Conservation (phyloP, 2,888 invertebrate genomes). For the Xestoiulus laeticollis region DNA sequence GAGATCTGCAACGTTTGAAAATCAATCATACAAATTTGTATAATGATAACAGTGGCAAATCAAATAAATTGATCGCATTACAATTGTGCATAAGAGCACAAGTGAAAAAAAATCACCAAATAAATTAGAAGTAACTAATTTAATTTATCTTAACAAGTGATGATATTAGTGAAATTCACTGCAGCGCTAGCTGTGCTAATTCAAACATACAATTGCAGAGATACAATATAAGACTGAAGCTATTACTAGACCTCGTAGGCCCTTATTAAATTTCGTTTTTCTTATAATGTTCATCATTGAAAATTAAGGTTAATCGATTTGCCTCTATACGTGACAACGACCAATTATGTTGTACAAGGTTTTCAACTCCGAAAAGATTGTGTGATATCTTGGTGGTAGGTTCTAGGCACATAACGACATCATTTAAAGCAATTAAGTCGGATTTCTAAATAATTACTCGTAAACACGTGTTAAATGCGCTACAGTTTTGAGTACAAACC, state of each 20-base stretch:
- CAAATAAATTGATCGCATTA: no score
- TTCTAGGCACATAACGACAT: neutral
- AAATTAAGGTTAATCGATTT: neutral
- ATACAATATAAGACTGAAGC: neutral
- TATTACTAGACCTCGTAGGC: neutral
- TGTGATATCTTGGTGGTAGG: neutral
- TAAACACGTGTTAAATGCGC: neutral
- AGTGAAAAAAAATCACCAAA: neutral
- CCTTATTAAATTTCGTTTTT: neutral
- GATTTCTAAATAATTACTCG: neutral
- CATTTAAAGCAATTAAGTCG: neutral
- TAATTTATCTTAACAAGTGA: no score
- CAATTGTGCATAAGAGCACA: neutral
- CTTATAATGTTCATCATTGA: conserved; percentile 1
- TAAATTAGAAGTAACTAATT: neutral
- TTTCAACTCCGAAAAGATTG: neutral
- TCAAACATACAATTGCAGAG: neutral
- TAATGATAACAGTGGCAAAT: no score
- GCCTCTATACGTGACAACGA: neutral
- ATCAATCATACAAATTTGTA: no score
- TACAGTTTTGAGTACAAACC: neutral
- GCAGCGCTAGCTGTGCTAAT: no score
- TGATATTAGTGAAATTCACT: neutral
- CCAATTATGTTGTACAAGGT: neutral
- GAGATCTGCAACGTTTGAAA: no score